phyloP scores from a whole-genome alignment of 2,113 vertebrate genomes.

The Noctilio leporinus region DNA sequence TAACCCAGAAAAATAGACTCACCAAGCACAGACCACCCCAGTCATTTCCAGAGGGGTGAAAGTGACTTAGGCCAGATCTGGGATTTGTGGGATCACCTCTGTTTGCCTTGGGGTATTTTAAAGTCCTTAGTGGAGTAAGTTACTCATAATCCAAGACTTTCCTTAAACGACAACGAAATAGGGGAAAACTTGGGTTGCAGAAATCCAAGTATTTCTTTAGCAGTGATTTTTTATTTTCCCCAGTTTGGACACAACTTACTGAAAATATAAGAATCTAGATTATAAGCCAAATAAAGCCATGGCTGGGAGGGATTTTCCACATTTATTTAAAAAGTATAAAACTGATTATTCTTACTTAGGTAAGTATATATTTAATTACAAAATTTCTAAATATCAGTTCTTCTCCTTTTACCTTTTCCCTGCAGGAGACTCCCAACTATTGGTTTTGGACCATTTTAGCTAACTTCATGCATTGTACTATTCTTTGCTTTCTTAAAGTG shows the following conservation, averaged over 20 bases:
- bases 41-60: constrained; percentile 62
- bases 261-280: not conserved
- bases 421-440: not conserved
- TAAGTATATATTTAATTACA: not conserved
- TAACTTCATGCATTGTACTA: not conserved
- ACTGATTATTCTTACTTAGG: not conserved
- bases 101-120: constrained; percentile 55
- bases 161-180: not conserved
- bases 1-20: constrained; percentile 64
- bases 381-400: not conserved
- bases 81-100: constrained; percentile 38
- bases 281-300: not conserved
- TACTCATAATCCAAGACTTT: constrained; percentile 14
- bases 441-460: not conserved
- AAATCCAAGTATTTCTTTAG: not conserved
- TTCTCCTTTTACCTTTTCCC: not conserved
- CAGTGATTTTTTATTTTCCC: not conserved
- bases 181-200: not conserved
- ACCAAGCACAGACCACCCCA: constrained; percentile 55
- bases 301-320: not conserved
- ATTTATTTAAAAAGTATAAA: not conserved
- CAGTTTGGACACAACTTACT: not conserved
- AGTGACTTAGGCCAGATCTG: constrained; percentile 40
- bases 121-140: not conserved
- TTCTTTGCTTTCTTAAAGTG: not conserved